phyloP scores from a whole-genome alignment of 64 coral and sea anemone species.

The Orbicella faveolata region DNA sequence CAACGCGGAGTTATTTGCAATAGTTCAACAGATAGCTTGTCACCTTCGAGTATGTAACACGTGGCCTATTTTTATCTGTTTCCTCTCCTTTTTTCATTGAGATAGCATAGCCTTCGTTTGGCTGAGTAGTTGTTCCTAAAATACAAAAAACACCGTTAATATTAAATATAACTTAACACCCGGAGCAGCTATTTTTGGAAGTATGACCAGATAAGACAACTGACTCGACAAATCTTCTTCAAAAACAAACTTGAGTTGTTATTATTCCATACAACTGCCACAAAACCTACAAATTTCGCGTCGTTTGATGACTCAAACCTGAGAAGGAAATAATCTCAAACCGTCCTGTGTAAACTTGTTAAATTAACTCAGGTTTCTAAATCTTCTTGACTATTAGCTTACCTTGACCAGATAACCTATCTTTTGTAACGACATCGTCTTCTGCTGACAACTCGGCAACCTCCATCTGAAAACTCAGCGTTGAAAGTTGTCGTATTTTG shows the following conservation, averaged over 20 bases:
- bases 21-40: neutral
- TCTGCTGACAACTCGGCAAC: conserved; percentile 31
- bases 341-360: neutral
- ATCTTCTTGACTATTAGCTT: neutral
- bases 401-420: conserved; percentile 1
- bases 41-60: conserved; percentile 58
- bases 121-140: neutral
- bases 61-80: conserved; percentile 40
- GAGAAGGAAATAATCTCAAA: neutral
- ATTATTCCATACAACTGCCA: neutral
- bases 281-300: neutral
- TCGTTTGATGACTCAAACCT: neutral
- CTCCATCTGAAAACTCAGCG: conserved; percentile 37
- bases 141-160: neutral
- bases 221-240: neutral
- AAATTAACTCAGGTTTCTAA: neutral
- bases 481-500: neutral
- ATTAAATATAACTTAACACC: neutral
- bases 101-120: neutral
- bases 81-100: neutral
- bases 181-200: neutral
- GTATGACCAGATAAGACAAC: neutral
- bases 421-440: conserved; percentile 26
- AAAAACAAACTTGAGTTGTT: neutral
- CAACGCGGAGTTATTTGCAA: no score